Conservation (phyloP, 2,888 invertebrate species). For the Bedellia somnulentella region DNA sequence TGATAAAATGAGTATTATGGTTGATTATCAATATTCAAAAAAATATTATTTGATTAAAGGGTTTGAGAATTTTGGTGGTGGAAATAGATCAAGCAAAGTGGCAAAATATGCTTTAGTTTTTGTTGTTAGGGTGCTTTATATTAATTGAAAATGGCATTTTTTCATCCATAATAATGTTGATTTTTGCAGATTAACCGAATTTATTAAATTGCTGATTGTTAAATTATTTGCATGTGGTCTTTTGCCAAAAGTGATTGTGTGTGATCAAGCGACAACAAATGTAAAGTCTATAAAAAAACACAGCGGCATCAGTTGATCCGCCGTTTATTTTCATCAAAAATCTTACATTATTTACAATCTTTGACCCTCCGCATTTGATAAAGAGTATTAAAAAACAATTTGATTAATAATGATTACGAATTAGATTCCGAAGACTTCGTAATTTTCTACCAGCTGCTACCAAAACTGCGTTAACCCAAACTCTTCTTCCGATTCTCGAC, state of each 20-base stretch:
- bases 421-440: slow-evolving; percentile 6
- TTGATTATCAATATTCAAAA: slow-evolving; percentile 9
- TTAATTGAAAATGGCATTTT: slow-evolving; percentile 10
- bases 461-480: too few species aligned
- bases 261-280: slow-evolving; percentile 11
- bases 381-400: too few species aligned
- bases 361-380: slow-evolving; percentile 8
- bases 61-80: slow-evolving; percentile 11
- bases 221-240: slow-evolving; percentile 10
- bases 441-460: too few species aligned
- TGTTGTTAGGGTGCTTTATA: slow-evolving; percentile 5
- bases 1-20: slow-evolving; percentile 12
- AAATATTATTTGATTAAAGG: slow-evolving; percentile 12
- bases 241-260: slow-evolving; percentile 9
- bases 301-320: not conserved
- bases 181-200: not conserved
- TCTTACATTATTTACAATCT: slow-evolving; percentile 4
- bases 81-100: slow-evolving; percentile 5
- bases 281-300: slow-evolving; percentile 7
- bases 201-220: slow-evolving; percentile 1
- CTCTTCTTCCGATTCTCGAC: too few species aligned
- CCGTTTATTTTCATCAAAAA: slow-evolving; percentile 4
- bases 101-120: slow-evolving; percentile 9
- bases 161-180: slow-evolving; percentile 6
- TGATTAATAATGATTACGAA: slow-evolving; percentile 8